Evolutionary conservation across 2,113 vertebrate genomes (phyloP).

Genomic region (Gorilla gorilla): DNA sequence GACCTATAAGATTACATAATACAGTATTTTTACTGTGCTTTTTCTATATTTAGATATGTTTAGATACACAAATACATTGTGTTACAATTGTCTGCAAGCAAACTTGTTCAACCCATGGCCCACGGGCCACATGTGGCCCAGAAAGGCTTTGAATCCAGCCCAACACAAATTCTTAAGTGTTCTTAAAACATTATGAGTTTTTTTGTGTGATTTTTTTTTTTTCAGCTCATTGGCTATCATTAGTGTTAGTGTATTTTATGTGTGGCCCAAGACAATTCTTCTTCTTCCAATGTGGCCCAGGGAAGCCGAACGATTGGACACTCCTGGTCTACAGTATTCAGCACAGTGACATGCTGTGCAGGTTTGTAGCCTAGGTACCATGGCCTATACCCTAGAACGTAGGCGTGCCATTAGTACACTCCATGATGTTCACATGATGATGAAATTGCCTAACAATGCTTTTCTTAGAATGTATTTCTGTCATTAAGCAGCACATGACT

Average conservation of each 20-base stretch:
- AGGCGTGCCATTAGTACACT: too few relatives aligned
- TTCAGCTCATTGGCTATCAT: too few relatives aligned
- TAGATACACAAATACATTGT: not conserved
- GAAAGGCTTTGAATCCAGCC: too few relatives aligned
- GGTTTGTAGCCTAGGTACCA: not conserved
- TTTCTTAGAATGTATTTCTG: not conserved
- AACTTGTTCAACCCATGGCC: too few relatives aligned
- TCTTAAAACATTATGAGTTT: too few relatives aligned
- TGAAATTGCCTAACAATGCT: not conserved
- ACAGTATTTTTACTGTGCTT: not conserved
- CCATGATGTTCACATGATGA: not conserved
- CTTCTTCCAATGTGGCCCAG: too few relatives aligned
- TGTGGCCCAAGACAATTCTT: too few relatives aligned
- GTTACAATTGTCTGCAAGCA: not conserved
- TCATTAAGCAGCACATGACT: not conserved
- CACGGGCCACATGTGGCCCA: too few relatives aligned
- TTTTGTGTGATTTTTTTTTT: too few relatives aligned
- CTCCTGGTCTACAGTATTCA: not conserved
- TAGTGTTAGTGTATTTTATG: too few relatives aligned
- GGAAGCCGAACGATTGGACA: too few relatives aligned
- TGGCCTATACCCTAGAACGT: not conserved
- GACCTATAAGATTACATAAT: not conserved
- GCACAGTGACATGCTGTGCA: not conserved
- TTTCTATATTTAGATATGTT: not conserved
- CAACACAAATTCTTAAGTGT: too few relatives aligned